Evolutionary conservation across 1,140 invertebrate species (phyloP).

Genomic region (Drosophila tropicalis): DNA sequence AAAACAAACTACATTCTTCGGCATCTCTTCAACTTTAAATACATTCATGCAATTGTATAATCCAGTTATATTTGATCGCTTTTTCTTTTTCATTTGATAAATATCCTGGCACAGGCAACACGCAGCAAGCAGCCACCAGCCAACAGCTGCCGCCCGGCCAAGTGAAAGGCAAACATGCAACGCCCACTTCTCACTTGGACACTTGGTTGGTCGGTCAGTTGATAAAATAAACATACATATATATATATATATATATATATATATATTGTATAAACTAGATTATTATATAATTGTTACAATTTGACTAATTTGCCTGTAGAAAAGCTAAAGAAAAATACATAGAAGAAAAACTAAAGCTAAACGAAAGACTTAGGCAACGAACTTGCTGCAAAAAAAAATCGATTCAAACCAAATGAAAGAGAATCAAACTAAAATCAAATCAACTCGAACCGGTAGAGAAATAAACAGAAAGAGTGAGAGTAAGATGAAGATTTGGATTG

Average conservation of each 20-base stretch:
- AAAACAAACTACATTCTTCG: constrained; percentile 39
- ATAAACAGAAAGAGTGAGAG: background rate
- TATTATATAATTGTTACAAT: constrained; percentile 73
- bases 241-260: constrained; percentile 24
- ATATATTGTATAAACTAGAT: constrained; percentile 54
- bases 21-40: constrained; percentile 19
- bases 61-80: constrained; percentile 25
- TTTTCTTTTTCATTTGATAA: constrained; percentile 35
- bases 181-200: constrained; percentile 66
- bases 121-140: constrained; percentile 31
- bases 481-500: background rate
- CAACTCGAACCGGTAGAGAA: constrained; percentile 39
- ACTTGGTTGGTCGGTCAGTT: constrained; percentile 20
- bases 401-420: constrained; percentile 4
- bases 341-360: constrained; percentile 36
- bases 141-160: constrained; percentile 21
- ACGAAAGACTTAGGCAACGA: constrained; percentile 39
- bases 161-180: constrained; percentile 77
- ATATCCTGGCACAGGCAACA: constrained; percentile 56
- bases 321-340: constrained; percentile 25
- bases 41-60: constrained; percentile 60
- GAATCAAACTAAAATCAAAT: constrained; percentile 19
- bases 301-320: constrained; percentile 69
- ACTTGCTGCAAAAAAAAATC: constrained; percentile 27
- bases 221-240: constrained; percentile 16